Conservation (phyloP, 1,140 invertebrate genomes). For the Nilaparvata lugens region DNA sequence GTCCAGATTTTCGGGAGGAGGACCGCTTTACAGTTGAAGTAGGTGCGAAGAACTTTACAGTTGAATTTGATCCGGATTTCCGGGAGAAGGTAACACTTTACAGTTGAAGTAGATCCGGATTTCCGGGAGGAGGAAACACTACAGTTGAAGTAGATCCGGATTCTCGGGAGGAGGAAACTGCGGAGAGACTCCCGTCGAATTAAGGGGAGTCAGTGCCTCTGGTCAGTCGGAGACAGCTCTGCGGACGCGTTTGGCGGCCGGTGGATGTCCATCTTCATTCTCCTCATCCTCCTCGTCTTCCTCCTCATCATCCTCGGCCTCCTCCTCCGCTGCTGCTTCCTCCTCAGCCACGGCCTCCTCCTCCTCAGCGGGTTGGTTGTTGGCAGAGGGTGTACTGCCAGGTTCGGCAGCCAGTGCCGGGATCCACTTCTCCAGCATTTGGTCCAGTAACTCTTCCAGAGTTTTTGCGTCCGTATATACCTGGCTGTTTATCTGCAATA, state of each 20-base stretch:
- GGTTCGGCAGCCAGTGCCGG: conserved; percentile 35
- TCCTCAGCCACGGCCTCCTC: conserved; percentile 8
- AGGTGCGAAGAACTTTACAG: too few species aligned
- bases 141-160: too few species aligned
- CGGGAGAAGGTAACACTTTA: too few species aligned
- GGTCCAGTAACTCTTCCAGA: conserved; percentile 77
- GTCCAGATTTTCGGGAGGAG: too few species aligned
- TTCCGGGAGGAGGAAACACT: too few species aligned
- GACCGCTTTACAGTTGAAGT: too few species aligned
- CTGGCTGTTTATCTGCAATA: conserved; percentile 61
- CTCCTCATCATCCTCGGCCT: too few species aligned
- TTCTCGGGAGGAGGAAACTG: too few species aligned
- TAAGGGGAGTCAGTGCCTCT: conserved; percentile 5
- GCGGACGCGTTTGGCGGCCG: neutral
- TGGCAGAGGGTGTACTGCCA: neutral
- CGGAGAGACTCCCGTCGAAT: neutral
- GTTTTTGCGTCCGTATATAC: conserved; percentile 75
- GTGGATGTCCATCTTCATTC: neutral
- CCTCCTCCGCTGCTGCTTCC: neutral
- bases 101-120: too few species aligned
- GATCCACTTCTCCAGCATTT: conserved; percentile 68
- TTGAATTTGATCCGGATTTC: too few species aligned
- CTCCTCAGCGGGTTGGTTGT: too few species aligned
- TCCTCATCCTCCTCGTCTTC: neutral
- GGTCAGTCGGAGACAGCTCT: conserved; percentile 6